These are phyloP conservation scores for Leiothrix lutea DNA, from an alignment of 2,113 vertebrate species.

Conservation along the genomic window DNA sequence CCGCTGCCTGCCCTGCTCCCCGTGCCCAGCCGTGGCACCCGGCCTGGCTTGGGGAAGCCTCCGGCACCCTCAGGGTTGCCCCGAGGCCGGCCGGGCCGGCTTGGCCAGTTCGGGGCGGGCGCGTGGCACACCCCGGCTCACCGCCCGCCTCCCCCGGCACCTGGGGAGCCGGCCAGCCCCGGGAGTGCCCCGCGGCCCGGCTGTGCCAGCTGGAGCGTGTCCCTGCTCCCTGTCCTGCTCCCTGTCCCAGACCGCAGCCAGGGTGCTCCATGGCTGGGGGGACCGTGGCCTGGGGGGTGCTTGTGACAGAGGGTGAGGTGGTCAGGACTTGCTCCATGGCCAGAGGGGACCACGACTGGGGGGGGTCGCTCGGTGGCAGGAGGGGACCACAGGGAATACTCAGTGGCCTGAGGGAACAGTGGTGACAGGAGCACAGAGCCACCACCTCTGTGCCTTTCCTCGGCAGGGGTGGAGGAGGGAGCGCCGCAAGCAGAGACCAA, in stretches of 20 bases:
- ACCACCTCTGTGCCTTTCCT: neutral
- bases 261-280: neutral
- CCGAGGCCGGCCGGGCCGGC: neutral
- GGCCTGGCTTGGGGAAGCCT: accelerated
- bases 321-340: neutral
- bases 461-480: neutral
- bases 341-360: neutral
- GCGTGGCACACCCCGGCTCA: neutral
- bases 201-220: neutral
- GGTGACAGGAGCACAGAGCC: neutral
- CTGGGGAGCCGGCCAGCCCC: neutral
- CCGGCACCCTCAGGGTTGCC: neutral
- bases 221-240: neutral
- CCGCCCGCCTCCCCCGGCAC: neutral
- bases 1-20: neutral
- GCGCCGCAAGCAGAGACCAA: neutral
- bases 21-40: accelerated
- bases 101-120: neutral
- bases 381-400: neutral
- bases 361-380: neutral
- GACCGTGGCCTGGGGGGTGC: neutral
- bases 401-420: neutral
- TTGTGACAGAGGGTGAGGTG: too few relatives aligned
- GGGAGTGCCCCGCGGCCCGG: neutral
- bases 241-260: neutral